A percentile compares a stretch with the other conserved stretches of the same genome.
phyloP scores from a whole-genome alignment of 2,888 invertebrate species.

The Trichopria drosophilae region DNA sequence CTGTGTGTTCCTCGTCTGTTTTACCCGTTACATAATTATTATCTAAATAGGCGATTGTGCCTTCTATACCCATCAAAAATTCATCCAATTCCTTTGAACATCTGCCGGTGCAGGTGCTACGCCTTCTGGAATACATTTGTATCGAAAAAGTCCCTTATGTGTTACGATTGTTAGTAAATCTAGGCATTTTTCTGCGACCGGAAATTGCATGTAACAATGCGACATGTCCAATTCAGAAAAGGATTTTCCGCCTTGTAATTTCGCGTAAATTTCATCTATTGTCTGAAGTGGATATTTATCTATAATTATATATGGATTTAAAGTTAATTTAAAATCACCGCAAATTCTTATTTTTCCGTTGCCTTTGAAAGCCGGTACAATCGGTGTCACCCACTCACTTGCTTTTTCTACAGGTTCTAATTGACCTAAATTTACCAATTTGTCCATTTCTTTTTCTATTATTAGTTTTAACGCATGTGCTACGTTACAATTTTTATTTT shows the following conservation, averaged over 20 bases:
- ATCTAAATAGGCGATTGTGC: constrained; percentile 35
- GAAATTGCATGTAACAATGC: constrained; percentile 47
- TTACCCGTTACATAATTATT: constrained; percentile 41
- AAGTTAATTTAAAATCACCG: constrained; percentile 40
- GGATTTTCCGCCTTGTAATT: constrained; percentile 23
- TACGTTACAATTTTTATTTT: too few species aligned
- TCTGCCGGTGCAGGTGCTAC: too few species aligned
- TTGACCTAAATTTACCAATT: constrained; percentile 16
- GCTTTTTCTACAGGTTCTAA: constrained; percentile 9
- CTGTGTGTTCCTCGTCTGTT: constrained; percentile 35
- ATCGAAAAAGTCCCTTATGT: constrained; percentile 31
- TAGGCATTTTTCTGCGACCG: constrained; percentile 39
- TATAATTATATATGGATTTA: constrained; percentile 38
- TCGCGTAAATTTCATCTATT: constrained; percentile 40
- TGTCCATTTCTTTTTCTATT: constrained; percentile 20
- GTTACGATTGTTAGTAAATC: constrained; percentile 42
- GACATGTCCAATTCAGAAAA: constrained; percentile 40
- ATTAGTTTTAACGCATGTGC: constrained; percentile 25
- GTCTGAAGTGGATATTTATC: constrained; percentile 40
- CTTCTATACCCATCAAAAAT: constrained; percentile 36
- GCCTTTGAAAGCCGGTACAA: constrained; percentile 31
- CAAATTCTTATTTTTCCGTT: constrained; percentile 31
- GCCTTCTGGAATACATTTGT: constrained; percentile 45
- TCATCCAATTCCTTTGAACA: constrained; percentile 43
- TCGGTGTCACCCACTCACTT: constrained; percentile 31